Percentiles rank a stretch among this genome's conserved stretches.
Conservation (phyloP, 1,140 invertebrate genomes). For the Zaprionus capensis region DNA sequence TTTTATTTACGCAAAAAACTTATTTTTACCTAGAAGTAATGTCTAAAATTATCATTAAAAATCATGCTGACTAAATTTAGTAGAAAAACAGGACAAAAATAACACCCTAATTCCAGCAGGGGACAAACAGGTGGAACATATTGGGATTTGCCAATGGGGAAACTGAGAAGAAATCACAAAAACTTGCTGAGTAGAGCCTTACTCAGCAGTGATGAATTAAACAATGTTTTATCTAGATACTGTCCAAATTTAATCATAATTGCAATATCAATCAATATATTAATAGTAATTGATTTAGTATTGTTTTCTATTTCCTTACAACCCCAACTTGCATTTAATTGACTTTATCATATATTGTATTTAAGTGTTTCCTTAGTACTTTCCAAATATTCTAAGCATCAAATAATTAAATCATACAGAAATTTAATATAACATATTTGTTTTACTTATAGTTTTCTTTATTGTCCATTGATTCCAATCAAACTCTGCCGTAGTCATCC, state of each 20-base stretch:
- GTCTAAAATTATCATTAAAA: slow-evolving; percentile 1
- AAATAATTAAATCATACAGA: background rate
- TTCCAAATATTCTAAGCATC: no score
- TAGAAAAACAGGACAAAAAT: background rate
- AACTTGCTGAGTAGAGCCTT: no score
- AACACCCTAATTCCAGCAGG: background rate
- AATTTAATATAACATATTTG: background rate
- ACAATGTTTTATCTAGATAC: background rate
- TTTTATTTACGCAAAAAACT: background rate
- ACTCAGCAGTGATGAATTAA: background rate
- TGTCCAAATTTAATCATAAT: background rate
- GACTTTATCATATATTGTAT: no score
- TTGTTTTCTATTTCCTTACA: no score
- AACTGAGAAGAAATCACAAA: no score
- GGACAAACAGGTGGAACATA: background rate
- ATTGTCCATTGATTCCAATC: background rate
- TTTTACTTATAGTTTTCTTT: background rate
- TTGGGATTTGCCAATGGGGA: no score
- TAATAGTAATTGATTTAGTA: no score
- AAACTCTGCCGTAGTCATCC: background rate
- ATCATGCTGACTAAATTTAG: slow-evolving; percentile 1
- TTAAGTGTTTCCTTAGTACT: no score
- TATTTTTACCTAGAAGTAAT: slow-evolving; percentile 4
- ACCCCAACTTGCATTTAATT: no score
- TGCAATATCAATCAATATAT: background rate